These are phyloP conservation scores for Periplaneta americana DNA, from an alignment of 1,140 invertebrate genomes.

Conservation along the genomic window DNA sequence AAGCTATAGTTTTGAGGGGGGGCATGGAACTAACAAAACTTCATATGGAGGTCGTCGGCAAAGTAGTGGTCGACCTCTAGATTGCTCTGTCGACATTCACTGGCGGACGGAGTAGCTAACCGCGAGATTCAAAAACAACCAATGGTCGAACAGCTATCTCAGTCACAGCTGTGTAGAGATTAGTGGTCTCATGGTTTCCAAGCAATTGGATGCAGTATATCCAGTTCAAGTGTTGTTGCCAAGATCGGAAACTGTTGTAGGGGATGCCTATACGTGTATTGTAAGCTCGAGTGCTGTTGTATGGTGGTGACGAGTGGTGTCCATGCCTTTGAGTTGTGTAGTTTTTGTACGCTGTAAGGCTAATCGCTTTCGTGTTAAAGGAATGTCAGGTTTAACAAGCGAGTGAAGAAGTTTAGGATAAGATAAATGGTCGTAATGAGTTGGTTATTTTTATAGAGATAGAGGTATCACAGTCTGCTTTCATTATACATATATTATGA, in stretches of 20 bases:
- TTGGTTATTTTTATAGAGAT: too few relatives aligned
- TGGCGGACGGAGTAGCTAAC: neutral
- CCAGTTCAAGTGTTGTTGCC: neutral
- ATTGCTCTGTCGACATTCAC: neutral
- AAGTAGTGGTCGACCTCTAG: neutral
- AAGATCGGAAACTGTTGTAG: neutral
- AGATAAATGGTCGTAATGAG: too few relatives aligned
- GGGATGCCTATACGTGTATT: neutral
- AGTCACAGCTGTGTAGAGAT: neutral
- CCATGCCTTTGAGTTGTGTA: neutral
- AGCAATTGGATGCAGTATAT: neutral
- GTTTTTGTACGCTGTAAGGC: too few relatives aligned
- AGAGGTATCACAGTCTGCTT: too few relatives aligned
- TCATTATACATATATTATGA: too few relatives aligned
- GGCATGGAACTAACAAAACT: neutral
- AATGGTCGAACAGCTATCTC: neutral
- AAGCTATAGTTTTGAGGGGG: neutral
- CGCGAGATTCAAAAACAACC: neutral
- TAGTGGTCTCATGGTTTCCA: neutral
- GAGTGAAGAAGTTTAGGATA: too few relatives aligned
- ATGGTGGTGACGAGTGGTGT: neutral
- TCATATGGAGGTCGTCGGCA: neutral
- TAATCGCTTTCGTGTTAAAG: neutral
- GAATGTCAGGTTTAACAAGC: neutral
- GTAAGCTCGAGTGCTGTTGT: neutral